Evolutionary conservation across 2,888 invertebrate genomes (phyloP), one percentile per base, ranked within the genome.

Genomic region (Tubiluchus corallicola): DNA sequence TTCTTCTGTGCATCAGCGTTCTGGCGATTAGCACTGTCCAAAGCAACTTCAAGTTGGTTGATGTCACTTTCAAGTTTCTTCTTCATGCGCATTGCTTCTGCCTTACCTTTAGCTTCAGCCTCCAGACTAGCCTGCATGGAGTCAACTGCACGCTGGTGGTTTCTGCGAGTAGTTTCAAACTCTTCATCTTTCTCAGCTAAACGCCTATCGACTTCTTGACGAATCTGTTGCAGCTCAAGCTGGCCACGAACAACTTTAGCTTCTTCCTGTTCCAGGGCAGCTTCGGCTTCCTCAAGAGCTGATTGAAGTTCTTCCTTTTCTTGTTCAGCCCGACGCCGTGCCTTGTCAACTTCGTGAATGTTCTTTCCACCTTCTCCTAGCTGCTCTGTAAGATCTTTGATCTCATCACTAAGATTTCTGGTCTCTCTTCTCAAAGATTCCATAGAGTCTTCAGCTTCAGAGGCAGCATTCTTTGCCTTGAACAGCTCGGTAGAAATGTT

Each of bases 151-250:
- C 96, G 83, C 73, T 96, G 94, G 76, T 98, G 96, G 71, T 96
- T 98, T 76, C 94, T 96, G 72, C 29, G 68, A 44, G 98, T 98
- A 72, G 94, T 96, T 68, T 98, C 96, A 76, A 98, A 99, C 72
- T 98, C 98, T 63, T 98, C 98, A 65, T 98, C 98, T 74, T 98
- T 98, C 77, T 98, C 98, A 67, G 92, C 92, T 70, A 99, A 87
- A 64, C 98, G 82, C 63, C 94, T 82, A 73, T 98, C 98, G 69
- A 98, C 96, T 72, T 98, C 96, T 71, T 92, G 88, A 66, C 96
- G 82, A 62, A 98, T 92, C 71, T 94, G 92, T 60, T 87, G 88
- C 66, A 96, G 76, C 72, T 98, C 96, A 57, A 96, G 77, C 71
- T 96, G 96, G 62, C 85, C 82, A 60, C 96, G 82, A 60, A 92